phyloP scores from a whole-genome alignment of 2,888 invertebrate species.

The Torymus auratus region DNA sequence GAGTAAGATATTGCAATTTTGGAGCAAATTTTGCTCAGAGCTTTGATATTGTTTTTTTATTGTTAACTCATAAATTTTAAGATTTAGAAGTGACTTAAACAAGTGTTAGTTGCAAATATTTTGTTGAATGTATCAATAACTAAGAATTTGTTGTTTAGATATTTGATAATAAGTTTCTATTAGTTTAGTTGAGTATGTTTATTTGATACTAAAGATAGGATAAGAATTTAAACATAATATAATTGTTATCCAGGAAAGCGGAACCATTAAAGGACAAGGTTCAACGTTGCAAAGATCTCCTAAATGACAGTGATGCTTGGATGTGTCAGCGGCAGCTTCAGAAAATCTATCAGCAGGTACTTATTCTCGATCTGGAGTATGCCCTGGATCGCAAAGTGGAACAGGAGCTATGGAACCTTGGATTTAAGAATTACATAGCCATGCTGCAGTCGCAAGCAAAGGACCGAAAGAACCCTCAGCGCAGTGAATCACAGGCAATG shows the following conservation, averaged over 20 bases:
- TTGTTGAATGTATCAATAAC: too few relatives aligned
- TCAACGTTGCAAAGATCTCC: constrained; percentile 80
- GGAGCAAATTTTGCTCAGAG: too few relatives aligned
- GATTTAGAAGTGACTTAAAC: too few relatives aligned
- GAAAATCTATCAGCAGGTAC: constrained; percentile 78
- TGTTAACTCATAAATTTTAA: too few relatives aligned
- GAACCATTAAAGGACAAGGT: constrained; percentile 85
- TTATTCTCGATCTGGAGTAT: constrained; percentile 89
- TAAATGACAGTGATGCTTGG: constrained; percentile 78
- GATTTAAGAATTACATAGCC: constrained; percentile 92
- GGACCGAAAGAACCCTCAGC: constrained; percentile 88
- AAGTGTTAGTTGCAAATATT: too few relatives aligned
- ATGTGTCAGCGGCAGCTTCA: constrained; percentile 77
- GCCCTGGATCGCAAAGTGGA: constrained; percentile 93
- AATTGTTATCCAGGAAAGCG: constrained; percentile 80
- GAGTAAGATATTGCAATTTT: too few relatives aligned
- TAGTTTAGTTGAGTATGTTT: too few relatives aligned
- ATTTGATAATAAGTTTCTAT: too few relatives aligned
- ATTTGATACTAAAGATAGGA: too few relatives aligned
- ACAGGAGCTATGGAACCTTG: constrained; percentile 92
- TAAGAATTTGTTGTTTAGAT: too few relatives aligned
- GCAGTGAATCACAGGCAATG: constrained; percentile 87
- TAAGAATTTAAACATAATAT: too few relatives aligned
- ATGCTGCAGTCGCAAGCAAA: constrained; percentile 86
- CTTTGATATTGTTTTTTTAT: too few relatives aligned